A percentile compares a stretch with the other conserved stretches of the same genome.
Conservation (phyloP, 2,113 vertebrate species). For the Bos taurus region DNA sequence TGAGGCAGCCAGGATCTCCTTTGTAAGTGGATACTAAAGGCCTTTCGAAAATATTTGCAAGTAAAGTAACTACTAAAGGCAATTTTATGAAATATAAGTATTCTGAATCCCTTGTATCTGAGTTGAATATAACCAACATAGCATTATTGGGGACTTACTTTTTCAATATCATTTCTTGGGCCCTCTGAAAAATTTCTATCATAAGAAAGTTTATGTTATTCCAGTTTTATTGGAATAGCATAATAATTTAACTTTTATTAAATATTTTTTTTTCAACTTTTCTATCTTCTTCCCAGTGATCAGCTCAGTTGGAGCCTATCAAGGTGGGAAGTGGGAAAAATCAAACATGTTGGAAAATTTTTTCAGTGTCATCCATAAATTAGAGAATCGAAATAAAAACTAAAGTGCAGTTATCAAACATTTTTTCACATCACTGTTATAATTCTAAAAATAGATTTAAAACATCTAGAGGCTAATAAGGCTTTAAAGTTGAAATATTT, state of each 20-base stretch:
- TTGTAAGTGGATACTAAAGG: background rate
- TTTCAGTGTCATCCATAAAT: background rate
- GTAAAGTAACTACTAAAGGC: background rate
- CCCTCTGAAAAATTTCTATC: background rate
- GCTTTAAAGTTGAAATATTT: background rate
- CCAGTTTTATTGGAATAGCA: background rate
- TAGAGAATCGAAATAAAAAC: background rate
- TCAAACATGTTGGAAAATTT: background rate
- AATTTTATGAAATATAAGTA: background rate
- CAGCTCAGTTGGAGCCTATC: background rate
- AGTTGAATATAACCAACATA: background rate
- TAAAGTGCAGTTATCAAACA: background rate
- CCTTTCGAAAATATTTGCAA: background rate
- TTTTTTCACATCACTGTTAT: background rate
- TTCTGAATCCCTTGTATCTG: background rate
- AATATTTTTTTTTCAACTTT: background rate
- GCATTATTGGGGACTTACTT: background rate
- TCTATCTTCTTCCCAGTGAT: background rate
- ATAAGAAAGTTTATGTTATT: background rate
- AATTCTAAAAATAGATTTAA: background rate
- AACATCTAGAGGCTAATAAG: background rate
- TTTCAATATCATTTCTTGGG: background rate
- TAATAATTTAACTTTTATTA: background rate
- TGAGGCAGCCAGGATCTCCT: background rate
- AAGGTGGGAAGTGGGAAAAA: background rate